Percentiles rank a stretch among this genome's conserved stretches.
Evolutionary conservation across 2,888 invertebrate species (phyloP).

Genomic region (Labia minor): DNA sequence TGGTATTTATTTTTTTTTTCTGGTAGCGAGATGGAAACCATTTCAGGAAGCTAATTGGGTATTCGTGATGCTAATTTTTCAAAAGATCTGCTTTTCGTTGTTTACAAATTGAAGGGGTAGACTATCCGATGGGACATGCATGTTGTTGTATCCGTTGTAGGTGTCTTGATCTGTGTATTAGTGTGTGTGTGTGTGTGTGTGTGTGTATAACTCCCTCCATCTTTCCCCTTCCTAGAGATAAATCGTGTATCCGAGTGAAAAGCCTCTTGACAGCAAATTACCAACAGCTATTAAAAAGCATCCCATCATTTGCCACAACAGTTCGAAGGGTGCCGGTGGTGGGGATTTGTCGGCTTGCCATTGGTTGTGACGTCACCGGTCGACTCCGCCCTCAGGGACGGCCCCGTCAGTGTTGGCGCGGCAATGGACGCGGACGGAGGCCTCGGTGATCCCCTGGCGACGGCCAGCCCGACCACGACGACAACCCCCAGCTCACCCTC

Average conservation of each 20-base stretch:
- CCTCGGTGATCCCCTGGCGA: conserved; percentile 21
- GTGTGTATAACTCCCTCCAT: not conserved
- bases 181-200: not conserved
- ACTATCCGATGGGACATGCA: not conserved
- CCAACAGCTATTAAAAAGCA: conserved; percentile 2
- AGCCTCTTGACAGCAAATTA: conserved; percentile 13
- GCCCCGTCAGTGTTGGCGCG: conserved; percentile 23
- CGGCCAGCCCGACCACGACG: conserved; percentile 23
- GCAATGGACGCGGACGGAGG: conserved; percentile 26
- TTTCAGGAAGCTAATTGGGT: not conserved
- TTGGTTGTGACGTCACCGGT: conserved; percentile 13
- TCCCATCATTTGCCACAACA: conserved; percentile 7
- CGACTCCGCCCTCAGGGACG: conserved; percentile 15
- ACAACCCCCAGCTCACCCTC: conserved; percentile 29
- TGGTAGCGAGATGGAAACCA: too few species aligned
- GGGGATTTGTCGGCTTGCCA: not conserved
- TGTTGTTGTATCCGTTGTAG: too few species aligned
- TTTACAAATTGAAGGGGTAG: not conserved
- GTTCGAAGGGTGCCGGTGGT: not conserved
- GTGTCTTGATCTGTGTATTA: too few species aligned
- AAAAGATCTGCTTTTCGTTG: not conserved
- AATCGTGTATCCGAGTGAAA: conserved; percentile 7
- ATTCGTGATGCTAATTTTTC: not conserved
- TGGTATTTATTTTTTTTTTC: too few species aligned
- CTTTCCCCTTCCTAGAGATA: not conserved